Percentiles rank a stretch among this genome's conserved stretches.
Evolutionary conservation across 2,888 invertebrate species (phyloP).

Genomic region (Heliconius hortense): DNA sequence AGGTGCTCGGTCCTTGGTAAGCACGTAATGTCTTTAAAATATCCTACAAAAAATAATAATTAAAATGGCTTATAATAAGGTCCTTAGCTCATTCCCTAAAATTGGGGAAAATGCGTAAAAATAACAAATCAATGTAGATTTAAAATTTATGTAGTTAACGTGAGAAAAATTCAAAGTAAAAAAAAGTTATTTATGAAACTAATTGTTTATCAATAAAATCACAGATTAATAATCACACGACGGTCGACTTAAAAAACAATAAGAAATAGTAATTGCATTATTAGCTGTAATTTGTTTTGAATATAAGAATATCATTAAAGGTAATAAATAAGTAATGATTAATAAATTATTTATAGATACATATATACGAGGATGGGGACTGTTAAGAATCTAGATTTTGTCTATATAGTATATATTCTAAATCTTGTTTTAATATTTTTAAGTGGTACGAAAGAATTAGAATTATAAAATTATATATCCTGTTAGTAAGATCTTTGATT

Average conservation of each 20-base stretch:
- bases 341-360: background rate
- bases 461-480: background rate
- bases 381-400: no score
- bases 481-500: no score
- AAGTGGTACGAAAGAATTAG: no score
- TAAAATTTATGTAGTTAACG: background rate
- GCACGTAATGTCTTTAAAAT: no score
- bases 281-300: conserved; percentile 8
- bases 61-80: no score
- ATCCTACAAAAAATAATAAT: no score
- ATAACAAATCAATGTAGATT: background rate
- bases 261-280: conserved; percentile 9
- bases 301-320: background rate
- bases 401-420: no score
- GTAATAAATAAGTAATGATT: background rate
- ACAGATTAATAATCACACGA: conserved; percentile 16
- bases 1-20: no score
- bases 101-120: no score
- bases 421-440: no score
- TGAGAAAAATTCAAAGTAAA: background rate
- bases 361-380: no score
- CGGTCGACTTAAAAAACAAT: conserved; percentile 19
- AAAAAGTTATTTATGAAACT: conserved; percentile 1
- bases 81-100: no score
- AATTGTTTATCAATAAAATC: conserved; percentile 22